Conservation (phyloP, 2,888 invertebrate genomes). For the Girardia tigrina region DNA sequence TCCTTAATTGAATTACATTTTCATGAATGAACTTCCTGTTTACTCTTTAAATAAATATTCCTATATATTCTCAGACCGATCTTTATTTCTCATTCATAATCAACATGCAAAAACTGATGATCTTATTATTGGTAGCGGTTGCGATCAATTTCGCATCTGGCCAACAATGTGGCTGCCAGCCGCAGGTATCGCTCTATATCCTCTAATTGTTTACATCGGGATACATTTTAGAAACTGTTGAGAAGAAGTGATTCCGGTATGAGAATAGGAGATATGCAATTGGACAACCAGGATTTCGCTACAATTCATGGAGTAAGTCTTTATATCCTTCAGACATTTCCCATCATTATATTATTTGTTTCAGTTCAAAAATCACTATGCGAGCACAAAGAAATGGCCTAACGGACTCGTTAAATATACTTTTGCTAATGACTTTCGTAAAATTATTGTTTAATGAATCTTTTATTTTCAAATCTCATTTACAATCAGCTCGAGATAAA, state of each 20-base stretch:
- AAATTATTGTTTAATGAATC: too few species aligned
- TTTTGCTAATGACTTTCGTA: neutral
- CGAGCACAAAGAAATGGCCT: neutral
- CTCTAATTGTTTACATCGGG: too few species aligned
- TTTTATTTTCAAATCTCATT: too few species aligned
- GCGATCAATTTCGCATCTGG: neutral
- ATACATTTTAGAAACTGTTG: too few species aligned
- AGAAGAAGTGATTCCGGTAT: neutral
- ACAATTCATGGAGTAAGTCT: neutral
- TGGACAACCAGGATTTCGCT: neutral
- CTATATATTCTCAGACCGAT: too few species aligned
- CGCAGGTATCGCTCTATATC: too few species aligned
- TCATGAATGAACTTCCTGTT: too few species aligned
- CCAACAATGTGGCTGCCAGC: neutral
- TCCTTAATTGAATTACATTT: too few species aligned
- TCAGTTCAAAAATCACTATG: slow-evolving; percentile 4
- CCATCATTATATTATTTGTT: too few species aligned
- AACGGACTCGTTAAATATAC: neutral
- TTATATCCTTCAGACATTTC: too few species aligned
- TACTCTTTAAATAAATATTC: too few species aligned
- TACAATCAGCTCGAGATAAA: slow-evolving; percentile 23
- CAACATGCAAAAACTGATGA: neutral
- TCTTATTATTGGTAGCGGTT: neutral
- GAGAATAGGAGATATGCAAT: neutral
- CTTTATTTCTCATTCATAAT: too few species aligned